A percentile compares a stretch with the other conserved stretches of the same genome.
Conservation (phyloP, 2,888 invertebrate genomes). For the Teleogryllus oceanicus region DNA sequence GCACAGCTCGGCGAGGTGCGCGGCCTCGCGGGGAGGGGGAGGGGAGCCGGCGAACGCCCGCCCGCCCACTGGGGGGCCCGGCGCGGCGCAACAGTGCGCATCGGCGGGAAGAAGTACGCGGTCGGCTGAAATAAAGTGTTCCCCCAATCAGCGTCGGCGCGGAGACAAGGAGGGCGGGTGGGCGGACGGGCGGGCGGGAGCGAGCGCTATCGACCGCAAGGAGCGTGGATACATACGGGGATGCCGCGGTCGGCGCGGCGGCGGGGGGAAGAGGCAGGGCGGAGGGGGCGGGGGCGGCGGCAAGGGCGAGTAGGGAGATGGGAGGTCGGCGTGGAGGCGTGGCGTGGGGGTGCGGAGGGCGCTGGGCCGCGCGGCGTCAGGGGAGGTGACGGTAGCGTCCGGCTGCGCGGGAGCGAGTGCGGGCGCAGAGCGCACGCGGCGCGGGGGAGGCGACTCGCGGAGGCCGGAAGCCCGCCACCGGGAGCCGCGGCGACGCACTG, state of each 20-base stretch:
- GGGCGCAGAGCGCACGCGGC: too few relatives aligned
- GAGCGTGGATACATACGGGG: conserved; percentile 6
- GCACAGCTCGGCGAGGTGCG: too few relatives aligned
- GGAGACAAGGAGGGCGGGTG: background rate
- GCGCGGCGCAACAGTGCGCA: background rate
- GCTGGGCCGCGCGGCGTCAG: too few relatives aligned
- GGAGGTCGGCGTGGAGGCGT: too few relatives aligned
- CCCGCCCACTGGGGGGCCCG: background rate
- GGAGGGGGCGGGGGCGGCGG: too few relatives aligned
- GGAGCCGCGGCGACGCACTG: background rate
- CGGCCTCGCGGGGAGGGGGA: too few relatives aligned
- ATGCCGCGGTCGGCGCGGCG: background rate
- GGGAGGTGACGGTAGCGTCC: background rate
- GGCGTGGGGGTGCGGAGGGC: too few relatives aligned
- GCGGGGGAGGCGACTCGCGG: background rate
- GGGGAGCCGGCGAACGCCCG: too few relatives aligned
- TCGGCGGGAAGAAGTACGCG: background rate
- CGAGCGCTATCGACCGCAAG: background rate
- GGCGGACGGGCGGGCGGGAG: background rate
- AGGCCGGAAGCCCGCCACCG: background rate
- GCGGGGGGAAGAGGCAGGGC: too few relatives aligned
- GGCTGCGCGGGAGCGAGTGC: background rate
- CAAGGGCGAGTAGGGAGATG: too few relatives aligned
- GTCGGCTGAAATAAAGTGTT: conserved; percentile 2
- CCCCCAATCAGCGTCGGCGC: conserved; percentile 18